These are phyloP conservation scores for Chelonoidis abingdonii DNA, from an alignment of 2,113 vertebrate species.

Conservation along the genomic window DNA sequence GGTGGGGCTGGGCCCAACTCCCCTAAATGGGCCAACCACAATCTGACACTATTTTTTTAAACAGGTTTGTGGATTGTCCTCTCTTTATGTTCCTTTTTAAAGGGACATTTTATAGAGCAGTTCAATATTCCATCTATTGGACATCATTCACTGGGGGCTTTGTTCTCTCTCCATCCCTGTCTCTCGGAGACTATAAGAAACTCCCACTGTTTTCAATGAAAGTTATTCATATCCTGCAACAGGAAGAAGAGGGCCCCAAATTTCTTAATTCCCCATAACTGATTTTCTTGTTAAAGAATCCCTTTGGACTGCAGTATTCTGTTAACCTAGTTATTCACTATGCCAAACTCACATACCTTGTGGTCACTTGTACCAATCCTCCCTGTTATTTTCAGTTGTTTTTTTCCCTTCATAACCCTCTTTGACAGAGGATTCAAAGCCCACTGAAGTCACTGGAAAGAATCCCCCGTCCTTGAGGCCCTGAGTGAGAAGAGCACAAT, in stretches of 20 bases:
- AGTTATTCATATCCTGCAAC: background rate
- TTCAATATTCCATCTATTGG: background rate
- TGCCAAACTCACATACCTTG: background rate
- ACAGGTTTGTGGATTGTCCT: background rate
- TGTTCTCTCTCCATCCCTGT: background rate
- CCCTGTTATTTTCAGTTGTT: background rate
- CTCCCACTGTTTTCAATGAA: background rate
- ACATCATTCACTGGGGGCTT: background rate
- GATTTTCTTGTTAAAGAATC: background rate
- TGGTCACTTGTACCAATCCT: background rate
- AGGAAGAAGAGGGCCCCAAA: background rate
- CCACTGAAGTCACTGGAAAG: background rate
- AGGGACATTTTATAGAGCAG: background rate
- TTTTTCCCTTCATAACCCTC: too few relatives aligned
- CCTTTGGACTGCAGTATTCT: background rate
- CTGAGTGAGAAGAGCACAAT: background rate
- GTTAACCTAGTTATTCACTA: background rate
- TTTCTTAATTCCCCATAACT: background rate
- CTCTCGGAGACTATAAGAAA: background rate
- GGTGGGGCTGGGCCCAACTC: slow-evolving; percentile 26
- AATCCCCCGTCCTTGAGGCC: background rate
- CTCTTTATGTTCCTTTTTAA: background rate
- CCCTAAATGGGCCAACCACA: background rate
- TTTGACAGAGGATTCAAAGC: background rate
- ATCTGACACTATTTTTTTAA: background rate